Evolutionary conservation across 2,797 vertebrate genomes (phyloP), one percentile per base, ranked within the genome.

Genomic region (Coregonus ussuriensis): DNA sequence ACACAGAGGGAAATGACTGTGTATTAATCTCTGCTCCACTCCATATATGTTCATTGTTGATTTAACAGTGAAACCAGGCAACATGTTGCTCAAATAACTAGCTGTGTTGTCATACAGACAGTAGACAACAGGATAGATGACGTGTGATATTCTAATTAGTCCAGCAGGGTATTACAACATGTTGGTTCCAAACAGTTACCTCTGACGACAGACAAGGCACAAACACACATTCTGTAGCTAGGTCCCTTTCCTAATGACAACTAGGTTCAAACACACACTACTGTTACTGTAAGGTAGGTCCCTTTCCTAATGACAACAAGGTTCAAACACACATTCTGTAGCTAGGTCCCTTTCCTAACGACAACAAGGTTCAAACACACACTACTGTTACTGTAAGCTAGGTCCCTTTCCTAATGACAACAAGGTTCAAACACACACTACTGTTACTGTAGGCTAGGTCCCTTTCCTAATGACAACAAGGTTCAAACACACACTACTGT

Each of bases 121-220:
- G 56, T n/a, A 59, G 80, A 53, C 7, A 31, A 52, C 70, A 78
- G 59, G 71, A 71, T 47, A 67, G 74, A 66, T 31, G 78, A 86
- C 81, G 77, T 59, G 3, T 78, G 83, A 89, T 81, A 78, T 82
- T 86, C 35, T 82, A 85, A 86, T 88, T 83, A 86, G 81, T 88
- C 76, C 83, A 56, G 21, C 35, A 3, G 81, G 80, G 79, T 83
- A 63, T 82, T 82, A 83, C 82, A 81, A n/a, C 3, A 77, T 73
- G 79, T 67, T 82, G 62, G 85, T 85, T 89, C 82, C 71, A 6
- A 82, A 79, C 72, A 77, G 68, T 74, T 79, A 52, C 35, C 67
- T 84, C 35, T 66, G 59, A 76, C 41, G 75, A 41, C 77, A 83
- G 29, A 72, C 52, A 72, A 53, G 33, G 53, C 59, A 52, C 67